phyloP scores from a whole-genome alignment of 2,113 vertebrate genomes.

The Noctilio leporinus region DNA sequence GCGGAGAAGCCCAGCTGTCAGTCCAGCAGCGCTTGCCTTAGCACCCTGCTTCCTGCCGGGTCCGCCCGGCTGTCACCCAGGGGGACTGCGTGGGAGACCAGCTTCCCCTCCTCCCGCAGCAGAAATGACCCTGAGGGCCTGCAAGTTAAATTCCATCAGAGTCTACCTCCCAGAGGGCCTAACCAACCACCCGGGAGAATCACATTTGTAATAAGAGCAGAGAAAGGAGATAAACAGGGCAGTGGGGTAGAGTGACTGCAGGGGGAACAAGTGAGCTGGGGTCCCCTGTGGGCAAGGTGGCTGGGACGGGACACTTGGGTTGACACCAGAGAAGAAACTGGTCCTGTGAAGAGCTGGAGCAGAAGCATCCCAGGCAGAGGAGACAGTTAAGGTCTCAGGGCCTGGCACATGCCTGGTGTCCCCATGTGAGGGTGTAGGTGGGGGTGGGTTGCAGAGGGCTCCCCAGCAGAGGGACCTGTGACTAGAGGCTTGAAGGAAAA shows the following conservation, averaged over 20 bases:
- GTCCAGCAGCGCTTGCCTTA: neutral
- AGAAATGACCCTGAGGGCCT: neutral
- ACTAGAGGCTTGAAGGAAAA: neutral
- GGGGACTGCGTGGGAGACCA: too few relatives aligned
- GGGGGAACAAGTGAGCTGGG: too few relatives aligned
- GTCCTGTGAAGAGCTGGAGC: neutral
- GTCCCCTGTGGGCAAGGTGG: too few relatives aligned
- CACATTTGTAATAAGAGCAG: neutral
- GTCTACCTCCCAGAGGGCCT: neutral
- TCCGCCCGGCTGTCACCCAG: neutral
- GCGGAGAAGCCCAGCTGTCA: neutral
- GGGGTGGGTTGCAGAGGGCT: neutral
- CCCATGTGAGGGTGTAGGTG: neutral
- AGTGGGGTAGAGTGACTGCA: rapidly evolving
- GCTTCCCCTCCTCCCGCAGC: neutral
- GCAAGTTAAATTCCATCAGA: neutral
- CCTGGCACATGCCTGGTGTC: too few relatives aligned
- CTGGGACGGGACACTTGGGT: neutral
- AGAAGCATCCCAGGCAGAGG: neutral
- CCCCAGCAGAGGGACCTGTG: neutral
- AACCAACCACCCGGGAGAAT: neutral
- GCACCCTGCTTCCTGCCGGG: neutral
- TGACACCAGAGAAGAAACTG: neutral
- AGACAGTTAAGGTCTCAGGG: neutral
- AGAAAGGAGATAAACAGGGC: neutral